A percentile compares a stretch with the other conserved stretches of the same genome.
Evolutionary conservation across 2,113 vertebrate genomes (phyloP).

Genomic region (Larimichthys crocea): DNA sequence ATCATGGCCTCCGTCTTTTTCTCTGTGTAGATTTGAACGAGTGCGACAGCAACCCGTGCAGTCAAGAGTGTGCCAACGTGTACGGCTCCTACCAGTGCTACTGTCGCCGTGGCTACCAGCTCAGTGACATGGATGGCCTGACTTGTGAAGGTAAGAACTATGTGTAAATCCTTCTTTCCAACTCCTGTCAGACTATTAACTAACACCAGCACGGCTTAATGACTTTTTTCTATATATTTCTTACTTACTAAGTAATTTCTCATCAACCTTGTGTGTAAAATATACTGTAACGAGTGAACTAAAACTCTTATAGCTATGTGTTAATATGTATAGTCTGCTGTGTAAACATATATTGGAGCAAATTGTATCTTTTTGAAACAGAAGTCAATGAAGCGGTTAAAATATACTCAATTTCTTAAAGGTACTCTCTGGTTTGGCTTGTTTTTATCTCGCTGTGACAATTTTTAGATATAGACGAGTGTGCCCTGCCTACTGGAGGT

Average conservation of each 20-base stretch:
- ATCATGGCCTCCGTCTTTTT: background rate
- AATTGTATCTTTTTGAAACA: background rate
- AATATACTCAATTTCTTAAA: too few species aligned
- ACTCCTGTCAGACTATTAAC: too few species aligned
- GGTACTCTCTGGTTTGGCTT: background rate
- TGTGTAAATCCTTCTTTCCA: too few species aligned
- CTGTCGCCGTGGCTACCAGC: slow-evolving; percentile 96
- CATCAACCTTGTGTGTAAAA: too few species aligned
- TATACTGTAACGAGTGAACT: too few species aligned
- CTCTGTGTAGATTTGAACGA: slow-evolving; percentile 88
- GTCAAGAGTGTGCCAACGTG: slow-evolving; percentile 96
- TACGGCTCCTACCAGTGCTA: slow-evolving; percentile 99
- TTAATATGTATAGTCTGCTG: background rate
- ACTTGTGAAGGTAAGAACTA: slow-evolving; percentile 91
- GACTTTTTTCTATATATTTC: too few species aligned
- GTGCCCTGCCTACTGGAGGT: slow-evolving; percentile 94
- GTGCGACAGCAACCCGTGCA: slow-evolving; percentile 92
- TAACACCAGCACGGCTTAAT: too few species aligned
- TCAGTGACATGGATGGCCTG: slow-evolving; percentile 94
- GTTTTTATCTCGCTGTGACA: background rate
- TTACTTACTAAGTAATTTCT: too few species aligned
- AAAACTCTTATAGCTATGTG: too few species aligned
- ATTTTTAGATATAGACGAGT: slow-evolving; percentile 94
- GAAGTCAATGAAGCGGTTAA: background rate
- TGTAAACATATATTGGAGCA: background rate